Evolutionary conservation across 2,888 invertebrate species (phyloP).

Genomic region (Pristionchus maxplancki): DNA sequence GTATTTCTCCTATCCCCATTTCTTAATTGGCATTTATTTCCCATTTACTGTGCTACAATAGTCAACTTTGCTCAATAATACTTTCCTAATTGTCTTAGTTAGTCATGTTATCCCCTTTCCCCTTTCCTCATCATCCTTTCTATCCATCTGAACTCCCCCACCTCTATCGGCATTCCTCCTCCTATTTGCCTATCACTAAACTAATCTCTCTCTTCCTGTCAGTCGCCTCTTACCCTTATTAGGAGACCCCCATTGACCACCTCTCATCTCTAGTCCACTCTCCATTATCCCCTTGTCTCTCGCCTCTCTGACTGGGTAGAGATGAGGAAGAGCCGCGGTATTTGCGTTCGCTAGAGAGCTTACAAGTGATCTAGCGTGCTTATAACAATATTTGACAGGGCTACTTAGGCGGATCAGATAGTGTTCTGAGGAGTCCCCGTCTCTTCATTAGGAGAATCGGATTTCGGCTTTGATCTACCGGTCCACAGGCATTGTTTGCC

Average conservation of each 20-base stretch:
- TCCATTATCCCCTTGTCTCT: not conserved
- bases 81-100: too few relatives aligned
- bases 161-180: not conserved
- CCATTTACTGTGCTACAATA: too few relatives aligned
- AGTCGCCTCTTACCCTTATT: conserved; percentile 28
- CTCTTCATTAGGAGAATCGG: conserved; percentile 2
- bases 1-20: too few relatives aligned
- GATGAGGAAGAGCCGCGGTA: not conserved
- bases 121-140: not conserved
- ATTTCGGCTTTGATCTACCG: conserved; percentile 23
- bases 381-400: conserved; percentile 44
- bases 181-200: conserved; percentile 39
- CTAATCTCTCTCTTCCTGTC: conserved; percentile 39
- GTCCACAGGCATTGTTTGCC: not conserved
- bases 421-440: not conserved
- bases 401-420: conserved; percentile 28
- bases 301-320: not conserved
- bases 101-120: not conserved
- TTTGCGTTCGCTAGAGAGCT: not conserved
- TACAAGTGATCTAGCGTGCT: conserved; percentile 33
- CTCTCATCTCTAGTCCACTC: not conserved
- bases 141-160: not conserved
- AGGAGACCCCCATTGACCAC: not conserved
- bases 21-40: too few relatives aligned
- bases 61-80: too few relatives aligned